Percentiles rank a stretch among this genome's conserved stretches.
Conservation (phyloP, 2,888 invertebrate genomes). For the Drosophila neonasuta region DNA sequence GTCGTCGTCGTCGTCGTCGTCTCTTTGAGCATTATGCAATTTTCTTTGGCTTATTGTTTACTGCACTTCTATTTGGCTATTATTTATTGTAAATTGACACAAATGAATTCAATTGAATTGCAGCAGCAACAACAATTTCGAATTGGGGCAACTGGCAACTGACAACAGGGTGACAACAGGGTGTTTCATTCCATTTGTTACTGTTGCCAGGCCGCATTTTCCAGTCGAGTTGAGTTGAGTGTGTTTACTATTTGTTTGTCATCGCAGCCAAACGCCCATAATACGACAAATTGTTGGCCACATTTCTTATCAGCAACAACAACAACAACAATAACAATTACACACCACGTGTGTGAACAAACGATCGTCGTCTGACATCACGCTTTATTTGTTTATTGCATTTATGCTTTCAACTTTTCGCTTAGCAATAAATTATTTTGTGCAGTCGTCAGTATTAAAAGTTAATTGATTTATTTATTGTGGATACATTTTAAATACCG, state of each 20-base stretch:
- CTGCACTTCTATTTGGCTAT: slow-evolving; percentile 31
- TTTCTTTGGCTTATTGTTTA: slow-evolving; percentile 46
- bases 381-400: slow-evolving; percentile 48
- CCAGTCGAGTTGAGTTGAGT: not conserved
- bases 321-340: slow-evolving; percentile 8
- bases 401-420: slow-evolving; percentile 36
- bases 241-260: slow-evolving; percentile 23
- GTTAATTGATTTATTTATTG: slow-evolving; percentile 9
- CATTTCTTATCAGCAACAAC: slow-evolving; percentile 44
- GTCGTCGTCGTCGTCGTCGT: slow-evolving; percentile 21
- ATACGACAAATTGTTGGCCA: slow-evolving; percentile 31
- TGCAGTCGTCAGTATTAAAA: not conserved
- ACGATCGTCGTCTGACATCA: slow-evolving; percentile 29
- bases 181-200: slow-evolving; percentile 20
- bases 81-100: slow-evolving; percentile 74
- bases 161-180: slow-evolving; percentile 35
- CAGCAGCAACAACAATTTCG: slow-evolving; percentile 38
- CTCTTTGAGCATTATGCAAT: slow-evolving; percentile 66
- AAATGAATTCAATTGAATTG: slow-evolving; percentile 75
- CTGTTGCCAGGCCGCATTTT: slow-evolving; percentile 31
- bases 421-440: slow-evolving; percentile 20
- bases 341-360: slow-evolving; percentile 35
- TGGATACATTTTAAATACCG: not conserved
- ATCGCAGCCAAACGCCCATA: slow-evolving; percentile 34
- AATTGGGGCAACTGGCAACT: slow-evolving; percentile 8